A percentile compares a stretch with the other conserved stretches of the same genome.
Evolutionary conservation across 2,797 vertebrate species (phyloP).

Genomic region (Percopsis omiscomaycus): DNA sequence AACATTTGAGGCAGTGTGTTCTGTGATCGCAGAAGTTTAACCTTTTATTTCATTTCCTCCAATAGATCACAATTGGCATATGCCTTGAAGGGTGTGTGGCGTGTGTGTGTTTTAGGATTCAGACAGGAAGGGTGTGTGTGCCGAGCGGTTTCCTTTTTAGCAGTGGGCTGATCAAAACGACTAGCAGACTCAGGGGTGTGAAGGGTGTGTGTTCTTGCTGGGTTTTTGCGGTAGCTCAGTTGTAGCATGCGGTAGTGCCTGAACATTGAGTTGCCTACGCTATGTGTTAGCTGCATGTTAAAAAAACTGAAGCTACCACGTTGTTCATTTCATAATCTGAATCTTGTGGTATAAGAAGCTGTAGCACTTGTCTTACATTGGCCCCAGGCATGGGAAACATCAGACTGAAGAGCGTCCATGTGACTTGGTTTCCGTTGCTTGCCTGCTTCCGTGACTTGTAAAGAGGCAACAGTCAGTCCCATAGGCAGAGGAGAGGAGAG

Average conservation of each 20-base stretch:
- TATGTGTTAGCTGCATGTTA: not conserved
- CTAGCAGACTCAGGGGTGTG: conserved; percentile 43
- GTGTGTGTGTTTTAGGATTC: conserved; percentile 43
- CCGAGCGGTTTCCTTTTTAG: conserved; percentile 76
- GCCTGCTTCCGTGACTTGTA: conserved; percentile 80
- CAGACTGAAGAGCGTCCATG: conserved; percentile 76
- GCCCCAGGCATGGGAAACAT: conserved; percentile 57
- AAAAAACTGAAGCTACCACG: conserved; percentile 3
- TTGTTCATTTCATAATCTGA: not conserved
- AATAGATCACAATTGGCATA: not conserved
- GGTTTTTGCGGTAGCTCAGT: conserved; percentile 64
- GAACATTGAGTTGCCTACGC: conserved; percentile 3
- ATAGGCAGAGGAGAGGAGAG: conserved; percentile 38
- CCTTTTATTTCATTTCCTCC: not conserved
- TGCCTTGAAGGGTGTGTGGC: not conserved
- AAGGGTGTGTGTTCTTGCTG: conserved; percentile 66
- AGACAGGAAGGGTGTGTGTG: conserved; percentile 79
- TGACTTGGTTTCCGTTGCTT: conserved; percentile 81
- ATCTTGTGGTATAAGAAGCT: not conserved
- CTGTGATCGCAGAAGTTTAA: not conserved
- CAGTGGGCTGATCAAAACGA: conserved; percentile 67
- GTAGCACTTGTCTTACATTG: conserved; percentile 53
- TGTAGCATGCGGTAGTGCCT: conserved; percentile 18
- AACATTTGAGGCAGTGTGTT: too few species aligned
- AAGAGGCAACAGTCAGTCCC: conserved; percentile 37